These are phyloP conservation scores for Pelecanoides urinatrix DNA, from an alignment of 2,113 vertebrate species.

Conservation along the genomic window DNA sequence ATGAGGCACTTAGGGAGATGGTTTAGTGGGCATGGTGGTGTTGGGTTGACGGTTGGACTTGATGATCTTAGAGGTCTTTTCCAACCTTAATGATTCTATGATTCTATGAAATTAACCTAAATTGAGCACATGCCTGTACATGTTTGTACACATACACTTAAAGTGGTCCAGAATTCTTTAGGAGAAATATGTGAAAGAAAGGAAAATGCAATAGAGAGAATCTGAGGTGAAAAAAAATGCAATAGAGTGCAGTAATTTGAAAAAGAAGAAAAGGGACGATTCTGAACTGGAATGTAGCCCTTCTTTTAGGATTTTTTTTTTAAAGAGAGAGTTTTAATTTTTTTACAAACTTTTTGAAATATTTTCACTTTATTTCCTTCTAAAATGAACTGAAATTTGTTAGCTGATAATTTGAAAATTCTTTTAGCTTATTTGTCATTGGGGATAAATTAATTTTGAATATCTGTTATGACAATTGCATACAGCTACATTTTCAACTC, in stretches of 20 bases:
- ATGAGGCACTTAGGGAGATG: too few species aligned
- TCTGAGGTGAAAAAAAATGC: background rate
- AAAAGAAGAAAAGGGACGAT: background rate
- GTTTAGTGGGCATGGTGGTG: too few species aligned
- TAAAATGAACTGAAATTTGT: conserved; percentile 65
- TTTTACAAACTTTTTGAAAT: conserved; percentile 24
- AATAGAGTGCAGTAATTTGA: background rate
- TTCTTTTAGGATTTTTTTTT: background rate
- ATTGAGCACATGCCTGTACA: background rate
- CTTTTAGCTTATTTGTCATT: conserved; percentile 61
- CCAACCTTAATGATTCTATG: too few species aligned
- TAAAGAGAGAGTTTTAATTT: background rate
- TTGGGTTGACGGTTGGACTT: too few species aligned
- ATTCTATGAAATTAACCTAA: background rate
- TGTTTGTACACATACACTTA: background rate
- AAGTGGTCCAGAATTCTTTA: background rate
- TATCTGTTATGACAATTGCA: conserved; percentile 71
- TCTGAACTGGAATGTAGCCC: background rate
- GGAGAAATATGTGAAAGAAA: background rate
- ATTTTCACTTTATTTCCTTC: conserved; percentile 38
- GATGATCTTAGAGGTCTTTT: too few species aligned
- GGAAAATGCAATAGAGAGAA: background rate
- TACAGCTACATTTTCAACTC: conserved; percentile 66
- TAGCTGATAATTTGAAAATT: conserved; percentile 69
- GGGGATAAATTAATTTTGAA: conserved; percentile 73